phyloP scores from a whole-genome alignment of 2,113 vertebrate species.

The Cyrtonyx montezumae region DNA sequence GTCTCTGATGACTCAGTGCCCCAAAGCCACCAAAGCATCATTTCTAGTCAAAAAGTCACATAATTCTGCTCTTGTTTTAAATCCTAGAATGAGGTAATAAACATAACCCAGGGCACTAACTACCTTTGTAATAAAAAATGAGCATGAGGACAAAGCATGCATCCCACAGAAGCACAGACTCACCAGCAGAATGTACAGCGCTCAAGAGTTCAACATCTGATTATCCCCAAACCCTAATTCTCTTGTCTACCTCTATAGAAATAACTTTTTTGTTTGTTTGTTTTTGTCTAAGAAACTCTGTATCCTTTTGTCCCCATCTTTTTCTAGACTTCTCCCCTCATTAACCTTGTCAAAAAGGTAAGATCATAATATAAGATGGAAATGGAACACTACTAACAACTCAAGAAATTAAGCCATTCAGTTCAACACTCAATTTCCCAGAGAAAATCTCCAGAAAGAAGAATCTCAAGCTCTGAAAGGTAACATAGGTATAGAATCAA shows the following conservation, averaged over 20 bases:
- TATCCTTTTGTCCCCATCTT: neutral
- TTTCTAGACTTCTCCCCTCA: neutral
- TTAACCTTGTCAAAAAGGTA: neutral
- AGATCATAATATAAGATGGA: fast-evolving
- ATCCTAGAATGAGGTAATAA: neutral
- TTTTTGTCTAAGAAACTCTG: neutral
- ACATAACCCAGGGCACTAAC: neutral
- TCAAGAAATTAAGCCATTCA: neutral
- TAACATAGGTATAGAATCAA: neutral
- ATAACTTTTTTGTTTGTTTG: neutral
- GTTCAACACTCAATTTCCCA: neutral
- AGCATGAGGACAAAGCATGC: neutral
- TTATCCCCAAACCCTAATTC: neutral
- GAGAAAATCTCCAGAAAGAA: neutral
- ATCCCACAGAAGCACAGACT: neutral
- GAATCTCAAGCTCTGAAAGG: neutral
- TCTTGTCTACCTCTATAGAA: neutral
- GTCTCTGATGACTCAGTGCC: neutral
- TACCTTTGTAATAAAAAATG: neutral
- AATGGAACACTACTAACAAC: neutral
- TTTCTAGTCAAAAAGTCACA: neutral
- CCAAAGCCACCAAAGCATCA: neutral
- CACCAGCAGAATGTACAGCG: neutral
- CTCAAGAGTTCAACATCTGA: neutral
- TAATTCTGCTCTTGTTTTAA: neutral